phyloP scores from a whole-genome alignment of 2,888 invertebrate genomes.

The Volucella bombylans region DNA sequence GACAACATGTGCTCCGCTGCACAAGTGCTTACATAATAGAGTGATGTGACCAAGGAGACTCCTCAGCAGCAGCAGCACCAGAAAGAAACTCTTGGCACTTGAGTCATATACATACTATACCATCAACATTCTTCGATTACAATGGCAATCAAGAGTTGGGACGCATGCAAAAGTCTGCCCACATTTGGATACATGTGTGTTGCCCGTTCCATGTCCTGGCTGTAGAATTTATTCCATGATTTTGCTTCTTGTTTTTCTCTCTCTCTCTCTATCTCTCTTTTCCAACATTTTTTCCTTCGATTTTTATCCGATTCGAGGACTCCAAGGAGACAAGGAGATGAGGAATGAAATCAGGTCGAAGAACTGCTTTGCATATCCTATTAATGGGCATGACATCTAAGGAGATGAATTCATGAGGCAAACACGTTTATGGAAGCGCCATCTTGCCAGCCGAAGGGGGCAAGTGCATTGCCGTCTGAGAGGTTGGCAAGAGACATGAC shows the following conservation, averaged over 20 bases:
- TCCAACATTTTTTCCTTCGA: too few relatives aligned
- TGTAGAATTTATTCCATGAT: constrained; percentile 39
- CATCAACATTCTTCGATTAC: constrained; percentile 60
- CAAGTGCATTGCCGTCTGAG: constrained; percentile 30
- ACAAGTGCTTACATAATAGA: constrained; percentile 68
- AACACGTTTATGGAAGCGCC: constrained; percentile 37
- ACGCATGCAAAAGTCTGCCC: constrained; percentile 23
- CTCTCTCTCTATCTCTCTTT: background rate
- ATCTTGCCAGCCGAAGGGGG: constrained; percentile 20
- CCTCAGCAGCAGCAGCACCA: background rate
- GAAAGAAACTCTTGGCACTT: constrained; percentile 28
- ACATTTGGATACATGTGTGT: constrained; percentile 15
- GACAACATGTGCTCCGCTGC: constrained; percentile 63
- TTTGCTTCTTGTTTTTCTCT: constrained; percentile 7
- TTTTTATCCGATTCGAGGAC: background rate
- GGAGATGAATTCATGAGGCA: constrained; percentile 57
- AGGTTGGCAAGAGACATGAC: constrained; percentile 13
- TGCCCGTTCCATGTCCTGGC: constrained; percentile 5
- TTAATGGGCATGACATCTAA: constrained; percentile 59
- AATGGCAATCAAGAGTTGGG: constrained; percentile 21
- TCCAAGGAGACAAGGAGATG: constrained; percentile 11
- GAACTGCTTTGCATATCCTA: constrained; percentile 63
- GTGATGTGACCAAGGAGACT: constrained; percentile 55
- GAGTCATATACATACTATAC: constrained; percentile 9
- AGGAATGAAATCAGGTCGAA: constrained; percentile 58